phyloP scores from a whole-genome alignment of 2,797 vertebrate genomes.

The Margarornis squamiger region DNA sequence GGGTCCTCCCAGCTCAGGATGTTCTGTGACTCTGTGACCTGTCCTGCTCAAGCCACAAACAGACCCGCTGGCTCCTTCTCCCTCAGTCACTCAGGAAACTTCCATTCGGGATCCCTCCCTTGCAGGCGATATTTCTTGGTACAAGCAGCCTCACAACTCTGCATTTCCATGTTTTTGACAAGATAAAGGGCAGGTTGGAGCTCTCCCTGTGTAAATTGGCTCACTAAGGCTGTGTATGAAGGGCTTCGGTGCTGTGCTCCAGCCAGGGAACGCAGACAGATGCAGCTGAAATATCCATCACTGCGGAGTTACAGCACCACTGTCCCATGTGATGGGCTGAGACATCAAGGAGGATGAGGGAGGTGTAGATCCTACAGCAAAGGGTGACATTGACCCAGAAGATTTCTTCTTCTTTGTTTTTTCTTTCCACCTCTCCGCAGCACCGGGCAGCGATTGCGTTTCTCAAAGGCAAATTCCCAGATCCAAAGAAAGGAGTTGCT shows the following conservation, averaged over 20 bases:
- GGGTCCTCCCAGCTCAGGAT: background rate
- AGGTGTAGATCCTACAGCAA: background rate
- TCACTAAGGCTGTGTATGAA: fast-evolving
- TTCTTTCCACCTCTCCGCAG: background rate
- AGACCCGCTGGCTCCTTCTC: background rate
- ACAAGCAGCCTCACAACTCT: fast-evolving
- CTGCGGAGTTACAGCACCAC: fast-evolving
- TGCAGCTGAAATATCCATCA: fast-evolving
- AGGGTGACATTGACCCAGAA: background rate
- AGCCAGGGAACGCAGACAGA: background rate
- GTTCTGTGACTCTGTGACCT: background rate
- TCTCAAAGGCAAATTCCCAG: background rate
- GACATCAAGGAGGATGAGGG: background rate
- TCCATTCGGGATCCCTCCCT: background rate
- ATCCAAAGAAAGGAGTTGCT: background rate
- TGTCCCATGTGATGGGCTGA: fast-evolving
- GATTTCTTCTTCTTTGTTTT: background rate
- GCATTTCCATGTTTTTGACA: background rate
- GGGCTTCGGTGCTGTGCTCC: background rate
- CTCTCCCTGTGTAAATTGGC: background rate
- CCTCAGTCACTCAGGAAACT: background rate
- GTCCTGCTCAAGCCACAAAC: background rate
- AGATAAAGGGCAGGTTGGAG: background rate
- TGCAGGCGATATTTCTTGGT: background rate
- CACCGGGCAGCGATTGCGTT: fast-evolving